phyloP scores from a whole-genome alignment of 2,888 invertebrate species.

The Xiphydria camelus region DNA sequence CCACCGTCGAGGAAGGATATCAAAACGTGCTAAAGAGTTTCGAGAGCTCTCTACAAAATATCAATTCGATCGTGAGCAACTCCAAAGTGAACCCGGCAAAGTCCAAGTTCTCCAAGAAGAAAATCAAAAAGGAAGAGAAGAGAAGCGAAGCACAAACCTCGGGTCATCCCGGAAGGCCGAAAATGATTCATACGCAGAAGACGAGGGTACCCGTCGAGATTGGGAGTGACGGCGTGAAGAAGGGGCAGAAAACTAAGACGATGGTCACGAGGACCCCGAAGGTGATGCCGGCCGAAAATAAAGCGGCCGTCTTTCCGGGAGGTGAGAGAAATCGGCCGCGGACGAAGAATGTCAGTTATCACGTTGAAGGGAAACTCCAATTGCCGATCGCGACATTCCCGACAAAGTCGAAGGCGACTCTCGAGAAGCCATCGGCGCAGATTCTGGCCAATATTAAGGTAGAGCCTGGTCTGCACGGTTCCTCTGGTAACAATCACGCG shows the following conservation, averaged over 20 bases:
- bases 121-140: conserved; percentile 50
- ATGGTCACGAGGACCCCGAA: conserved; percentile 63
- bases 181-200: conserved; percentile 79
- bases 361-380: conserved; percentile 62
- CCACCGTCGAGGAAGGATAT: conserved; percentile 52
- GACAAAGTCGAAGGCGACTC: conserved; percentile 42
- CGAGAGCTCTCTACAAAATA: conserved; percentile 53
- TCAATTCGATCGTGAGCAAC: conserved; percentile 57
- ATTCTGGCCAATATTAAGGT: conserved; percentile 22
- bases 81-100: conserved; percentile 51
- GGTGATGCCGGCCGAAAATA: conserved; percentile 50
- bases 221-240: conserved; percentile 61
- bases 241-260: conserved; percentile 64
- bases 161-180: conserved; percentile 63
- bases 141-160: conserved; percentile 50
- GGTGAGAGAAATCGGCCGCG: conserved; percentile 63
- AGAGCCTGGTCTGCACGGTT: conserved; percentile 28
- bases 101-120: conserved; percentile 48
- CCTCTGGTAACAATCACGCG: conserved; percentile 33
- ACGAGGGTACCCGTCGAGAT: conserved; percentile 61
- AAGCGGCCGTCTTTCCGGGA: conserved; percentile 51
- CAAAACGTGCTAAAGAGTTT: conserved; percentile 53
- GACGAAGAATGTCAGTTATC: conserved; percentile 69
- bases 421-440: conserved; percentile 21
- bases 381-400: conserved; percentile 62